These are phyloP conservation scores for Sphenodon punctatus DNA, from an alignment of 2,797 vertebrate species.

Conservation along the genomic window DNA sequence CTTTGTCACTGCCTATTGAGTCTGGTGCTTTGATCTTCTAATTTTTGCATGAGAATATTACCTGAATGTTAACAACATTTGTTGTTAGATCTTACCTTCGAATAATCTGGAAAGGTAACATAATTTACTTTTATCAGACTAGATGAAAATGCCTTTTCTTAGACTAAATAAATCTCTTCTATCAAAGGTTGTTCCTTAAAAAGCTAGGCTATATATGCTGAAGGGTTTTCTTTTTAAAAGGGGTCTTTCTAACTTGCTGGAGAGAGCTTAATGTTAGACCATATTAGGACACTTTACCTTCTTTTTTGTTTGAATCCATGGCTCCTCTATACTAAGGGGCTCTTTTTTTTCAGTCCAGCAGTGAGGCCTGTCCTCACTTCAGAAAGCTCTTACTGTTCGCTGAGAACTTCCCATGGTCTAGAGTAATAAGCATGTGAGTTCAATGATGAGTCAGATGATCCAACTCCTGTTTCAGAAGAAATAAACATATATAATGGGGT, in stretches of 20 bases:
- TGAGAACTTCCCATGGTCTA: slow-evolving; percentile 63
- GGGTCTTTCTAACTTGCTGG: background rate
- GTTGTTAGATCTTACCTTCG: background rate
- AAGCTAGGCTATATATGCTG: background rate
- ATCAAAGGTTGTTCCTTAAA: background rate
- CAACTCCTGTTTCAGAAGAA: slow-evolving; percentile 71
- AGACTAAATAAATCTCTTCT: background rate
- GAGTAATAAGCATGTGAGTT: slow-evolving; percentile 65
- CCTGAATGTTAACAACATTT: background rate
- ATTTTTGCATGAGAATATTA: background rate
- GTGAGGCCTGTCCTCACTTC: slow-evolving; percentile 63
- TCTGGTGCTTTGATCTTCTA: background rate
- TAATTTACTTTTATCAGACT: background rate
- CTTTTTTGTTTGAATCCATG: slow-evolving; percentile 77
- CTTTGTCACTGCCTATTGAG: background rate
- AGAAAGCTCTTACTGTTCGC: slow-evolving; percentile 65
- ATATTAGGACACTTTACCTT: slow-evolving; percentile 66
- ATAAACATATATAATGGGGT: slow-evolving; percentile 68
- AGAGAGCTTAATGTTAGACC: background rate
- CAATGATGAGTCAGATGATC: slow-evolving; percentile 56
- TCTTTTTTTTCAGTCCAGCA: background rate
- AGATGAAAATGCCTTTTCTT: background rate
- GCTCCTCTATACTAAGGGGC: slow-evolving; percentile 44
- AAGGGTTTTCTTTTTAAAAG: background rate
- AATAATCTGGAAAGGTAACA: background rate